Evolutionary conservation across 2,113 vertebrate species (phyloP).

Genomic region (Atherinomorus stipes): DNA sequence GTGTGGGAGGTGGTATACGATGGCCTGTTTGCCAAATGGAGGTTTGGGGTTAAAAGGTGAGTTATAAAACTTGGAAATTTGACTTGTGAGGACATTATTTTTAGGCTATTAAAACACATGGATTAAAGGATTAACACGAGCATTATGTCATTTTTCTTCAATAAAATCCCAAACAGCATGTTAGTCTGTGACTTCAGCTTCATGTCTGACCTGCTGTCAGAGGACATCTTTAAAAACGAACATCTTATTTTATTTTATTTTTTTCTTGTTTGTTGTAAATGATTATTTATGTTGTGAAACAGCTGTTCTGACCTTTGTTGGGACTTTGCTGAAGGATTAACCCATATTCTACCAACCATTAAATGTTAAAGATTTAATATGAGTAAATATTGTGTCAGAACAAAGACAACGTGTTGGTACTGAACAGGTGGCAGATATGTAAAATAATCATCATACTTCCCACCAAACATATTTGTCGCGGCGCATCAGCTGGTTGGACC

Average conservation of each 20-base stretch:
- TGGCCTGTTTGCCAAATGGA: neutral
- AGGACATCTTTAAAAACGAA: neutral
- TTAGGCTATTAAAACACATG: neutral
- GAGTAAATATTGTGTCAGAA: neutral
- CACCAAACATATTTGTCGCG: neutral
- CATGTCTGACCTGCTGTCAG: neutral
- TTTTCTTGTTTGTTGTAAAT: no score
- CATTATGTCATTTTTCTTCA: neutral
- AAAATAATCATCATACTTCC: neutral
- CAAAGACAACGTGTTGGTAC: conserved; percentile 6
- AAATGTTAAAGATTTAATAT: neutral
- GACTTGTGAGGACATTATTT: neutral
- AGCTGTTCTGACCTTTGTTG: neutral
- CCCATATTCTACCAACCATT: neutral
- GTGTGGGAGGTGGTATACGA: no score
- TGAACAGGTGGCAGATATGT: neutral
- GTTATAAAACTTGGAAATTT: neutral
- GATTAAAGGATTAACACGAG: neutral
- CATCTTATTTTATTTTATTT: neutral
- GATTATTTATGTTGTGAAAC: neutral
- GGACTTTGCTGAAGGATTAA: neutral
- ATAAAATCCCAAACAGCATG: neutral
- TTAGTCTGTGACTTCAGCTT: neutral
- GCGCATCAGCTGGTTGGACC: no score
- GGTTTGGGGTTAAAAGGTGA: neutral